Conservation (phyloP, 2,113 vertebrate genomes). For the Taxidea taxus region DNA sequence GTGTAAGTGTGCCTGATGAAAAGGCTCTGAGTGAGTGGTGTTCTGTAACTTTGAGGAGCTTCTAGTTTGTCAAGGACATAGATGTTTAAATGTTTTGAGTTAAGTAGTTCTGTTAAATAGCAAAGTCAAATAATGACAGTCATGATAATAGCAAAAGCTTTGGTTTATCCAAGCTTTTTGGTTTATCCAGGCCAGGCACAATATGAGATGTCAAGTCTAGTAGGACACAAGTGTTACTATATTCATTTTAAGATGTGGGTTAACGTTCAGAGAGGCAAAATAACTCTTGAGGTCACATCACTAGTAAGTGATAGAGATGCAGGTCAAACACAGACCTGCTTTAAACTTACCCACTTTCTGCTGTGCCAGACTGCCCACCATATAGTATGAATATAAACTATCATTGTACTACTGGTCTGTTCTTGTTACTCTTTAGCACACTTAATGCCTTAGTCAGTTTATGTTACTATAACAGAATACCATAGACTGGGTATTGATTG, state of each 20-base stretch:
- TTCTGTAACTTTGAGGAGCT: neutral
- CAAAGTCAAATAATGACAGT: neutral
- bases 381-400: neutral
- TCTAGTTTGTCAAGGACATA: neutral
- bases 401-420: neutral
- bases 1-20: neutral
- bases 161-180: conserved; percentile 13
- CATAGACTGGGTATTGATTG: neutral
- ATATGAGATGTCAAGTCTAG: neutral
- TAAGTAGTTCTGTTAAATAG: neutral
- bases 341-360: neutral
- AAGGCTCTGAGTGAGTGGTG: neutral
- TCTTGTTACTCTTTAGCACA: neutral
- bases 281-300: neutral
- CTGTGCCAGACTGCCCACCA: neutral
- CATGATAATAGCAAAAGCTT: neutral
- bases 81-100: neutral
- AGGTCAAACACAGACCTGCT: neutral
- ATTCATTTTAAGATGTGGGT: neutral
- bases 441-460: neutral
- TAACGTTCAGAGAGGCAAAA: neutral
- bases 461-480: neutral
- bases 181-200: neutral
- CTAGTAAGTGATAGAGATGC: neutral
- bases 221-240: neutral